Evolutionary conservation across 2,113 vertebrate genomes (phyloP), one percentile per base, ranked within the genome.

Genomic region (Campylomormyrus tamandua): DNA sequence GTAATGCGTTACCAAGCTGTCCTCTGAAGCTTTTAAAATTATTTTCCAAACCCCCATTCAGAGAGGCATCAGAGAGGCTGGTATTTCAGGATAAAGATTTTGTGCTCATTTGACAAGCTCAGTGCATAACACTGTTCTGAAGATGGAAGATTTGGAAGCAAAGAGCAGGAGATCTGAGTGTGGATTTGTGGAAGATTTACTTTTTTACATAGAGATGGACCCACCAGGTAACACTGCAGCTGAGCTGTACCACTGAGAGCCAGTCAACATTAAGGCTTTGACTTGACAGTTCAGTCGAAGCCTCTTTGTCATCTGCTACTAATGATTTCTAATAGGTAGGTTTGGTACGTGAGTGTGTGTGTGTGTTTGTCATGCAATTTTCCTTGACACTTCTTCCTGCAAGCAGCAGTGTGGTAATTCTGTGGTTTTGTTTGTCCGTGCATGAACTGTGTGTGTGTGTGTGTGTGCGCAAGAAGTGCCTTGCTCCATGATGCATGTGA

Each of bases 1-100:
- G 98, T 98, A 97, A 98, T 97, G 96, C 95, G 96, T 97, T 98
- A 97, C 97, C 97, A 97, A 96, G 97, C 96, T 97, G 95, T 96
- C 94, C 94, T 96, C 96, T 96, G 95, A 96, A 96, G 96, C 94
- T 97, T 97, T 97, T 96, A 94, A 97, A 96, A 96, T 84, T 92
- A 95, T 94, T 96, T 96, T 96, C 95, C 95, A 96, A 95, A 94
- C 95, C 96, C 94, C 93, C 93, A 94, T 95, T 95, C 95, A 95
- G 94, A 96, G 95, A 94, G 94, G 95, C 94, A 80, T 80, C 74
- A 80, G 74, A 80, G 74, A 92, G 92, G 94, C 92, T 93, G 94
- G 93, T 92, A 93, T 93, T 93, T 94, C 94, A 94, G 93, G 96
- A 88, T 70, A 86, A 19, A 58, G 89, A 74, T 42, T 83, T 53